A percentile compares a stretch with the other conserved stretches of the same genome.
These are phyloP conservation scores for Drosophila kanapiae DNA, from an alignment of 1,140 invertebrate genomes.

Conservation along the genomic window DNA sequence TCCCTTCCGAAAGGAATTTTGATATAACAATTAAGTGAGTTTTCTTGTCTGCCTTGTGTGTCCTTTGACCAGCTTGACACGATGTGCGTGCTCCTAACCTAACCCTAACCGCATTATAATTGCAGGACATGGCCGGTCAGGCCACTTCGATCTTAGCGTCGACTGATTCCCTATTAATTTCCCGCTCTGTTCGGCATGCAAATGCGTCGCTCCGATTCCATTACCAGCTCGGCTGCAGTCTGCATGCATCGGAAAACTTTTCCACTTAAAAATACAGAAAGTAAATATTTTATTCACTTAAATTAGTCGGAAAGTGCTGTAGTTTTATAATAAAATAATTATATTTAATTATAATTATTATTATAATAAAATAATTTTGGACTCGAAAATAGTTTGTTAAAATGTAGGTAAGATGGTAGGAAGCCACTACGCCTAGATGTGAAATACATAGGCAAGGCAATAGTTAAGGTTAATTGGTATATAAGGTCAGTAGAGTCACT, in stretches of 20 bases:
- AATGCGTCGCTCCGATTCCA: conserved; percentile 21
- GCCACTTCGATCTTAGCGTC: neutral
- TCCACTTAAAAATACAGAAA: conserved; percentile 1
- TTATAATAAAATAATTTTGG: no score
- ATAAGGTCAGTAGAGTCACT: no score
- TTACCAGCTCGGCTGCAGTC: conserved; percentile 49
- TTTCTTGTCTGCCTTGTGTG: conserved; percentile 55
- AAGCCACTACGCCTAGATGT: no score
- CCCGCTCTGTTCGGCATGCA: conserved; percentile 22
- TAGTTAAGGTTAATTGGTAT: no score
- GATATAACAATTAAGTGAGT: conserved; percentile 71
- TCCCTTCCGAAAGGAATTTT: neutral
- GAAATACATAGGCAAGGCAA: no score
- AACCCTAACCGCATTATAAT: conserved; percentile 43
- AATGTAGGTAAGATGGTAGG: no score
- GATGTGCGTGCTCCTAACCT: conserved; percentile 24
- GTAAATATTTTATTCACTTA: neutral
- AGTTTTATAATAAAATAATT: no score
- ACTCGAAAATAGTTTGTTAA: no score
- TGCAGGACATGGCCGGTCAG: conserved; percentile 24
- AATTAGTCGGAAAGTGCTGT: neutral
- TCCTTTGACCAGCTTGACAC: neutral
- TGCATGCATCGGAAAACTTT: conserved; percentile 47
- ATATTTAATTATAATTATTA: no score
- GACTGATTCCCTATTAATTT: conserved; percentile 25